These are phyloP conservation scores for Hylia prasina DNA, from an alignment of 2,113 vertebrate species.

Conservation along the genomic window DNA sequence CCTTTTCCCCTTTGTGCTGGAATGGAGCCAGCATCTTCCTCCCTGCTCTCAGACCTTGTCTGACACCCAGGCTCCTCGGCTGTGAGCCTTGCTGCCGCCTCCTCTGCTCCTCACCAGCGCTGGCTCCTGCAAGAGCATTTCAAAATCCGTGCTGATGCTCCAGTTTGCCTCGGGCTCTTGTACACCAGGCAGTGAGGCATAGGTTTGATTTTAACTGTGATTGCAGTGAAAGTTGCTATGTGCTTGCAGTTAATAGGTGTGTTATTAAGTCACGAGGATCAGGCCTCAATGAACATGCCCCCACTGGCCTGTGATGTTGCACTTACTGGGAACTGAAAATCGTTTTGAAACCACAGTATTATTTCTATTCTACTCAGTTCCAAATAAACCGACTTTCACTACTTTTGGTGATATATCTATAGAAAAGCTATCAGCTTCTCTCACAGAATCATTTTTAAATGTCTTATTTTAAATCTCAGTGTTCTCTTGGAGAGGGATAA, in stretches of 20 bases:
- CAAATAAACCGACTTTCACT: not conserved
- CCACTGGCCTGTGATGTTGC: not conserved
- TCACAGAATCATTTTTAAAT: not conserved
- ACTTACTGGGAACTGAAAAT: not conserved
- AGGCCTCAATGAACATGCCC: not conserved
- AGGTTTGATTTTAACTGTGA: not conserved
- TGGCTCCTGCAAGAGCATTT: not conserved
- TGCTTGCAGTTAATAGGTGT: constrained; percentile 10
- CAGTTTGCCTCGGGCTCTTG: not conserved
- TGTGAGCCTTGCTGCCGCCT: rapidly evolving
- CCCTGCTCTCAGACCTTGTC: not conserved
- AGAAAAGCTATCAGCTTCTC: not conserved
- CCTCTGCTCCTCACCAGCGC: rapidly evolving
- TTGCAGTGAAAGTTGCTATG: not conserved
- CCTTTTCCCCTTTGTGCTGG: not conserved
- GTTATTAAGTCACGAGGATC: not conserved
- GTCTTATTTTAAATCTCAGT: not conserved
- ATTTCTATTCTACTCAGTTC: not conserved
- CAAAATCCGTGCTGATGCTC: rapidly evolving
- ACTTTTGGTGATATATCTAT: not conserved
- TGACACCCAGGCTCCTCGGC: not conserved
- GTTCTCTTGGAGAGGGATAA: not conserved
- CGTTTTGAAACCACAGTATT: not conserved
- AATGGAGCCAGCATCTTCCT: not conserved
- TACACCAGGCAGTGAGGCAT: not conserved